Evolutionary conservation across 2,113 vertebrate genomes (phyloP), one percentile per base, ranked within the genome.

Genomic region (Colaptes auratus): DNA sequence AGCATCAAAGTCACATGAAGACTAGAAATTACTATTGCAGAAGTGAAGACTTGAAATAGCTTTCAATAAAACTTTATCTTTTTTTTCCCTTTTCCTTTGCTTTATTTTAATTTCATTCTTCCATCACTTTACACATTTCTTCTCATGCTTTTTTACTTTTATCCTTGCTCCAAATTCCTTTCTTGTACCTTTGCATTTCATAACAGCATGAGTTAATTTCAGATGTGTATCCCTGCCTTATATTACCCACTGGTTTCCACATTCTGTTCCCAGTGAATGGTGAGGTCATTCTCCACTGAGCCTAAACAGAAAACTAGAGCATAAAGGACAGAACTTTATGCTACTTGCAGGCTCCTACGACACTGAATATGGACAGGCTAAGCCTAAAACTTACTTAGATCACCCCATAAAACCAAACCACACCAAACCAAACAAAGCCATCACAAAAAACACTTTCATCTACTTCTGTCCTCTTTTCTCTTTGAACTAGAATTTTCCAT

Each of bases 1-100:
- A 52, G 18, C 33, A 72, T 90, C 33, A 74, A 90, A 92, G 87
- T 15, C 53, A 83, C 70, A 90, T 27, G 44, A 83, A 64, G 31
- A 60, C 30, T 80, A 75, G 25, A 65, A 80, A 55, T 50, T 21
- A 84, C 25, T 30, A 33, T 5, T 74, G 10, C n/a, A 48, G 44
- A 88, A 80, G 19, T 21, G 36, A 79, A 65, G 52, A 65, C 28
- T 42, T 75, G 18, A 90, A 86, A 83, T 21, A 77, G 27, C 39
- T 69, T 81, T 83, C 52, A 77, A 14, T n/a, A 77, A 81, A 88
- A 83, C 48, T 65, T 76, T 36, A 19, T 19, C 3, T 65, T 82
- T 44, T 19, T 19, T 86, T 76, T 90, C 59, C 4, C 10, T 89
- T 92, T 82, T 67, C 9, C 10, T 33, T 78, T 70, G 10, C 2